A percentile compares a stretch with the other conserved stretches of the same genome.
Conservation (phyloP, 2,113 vertebrate species). For the Oncorhynchus masou region DNA sequence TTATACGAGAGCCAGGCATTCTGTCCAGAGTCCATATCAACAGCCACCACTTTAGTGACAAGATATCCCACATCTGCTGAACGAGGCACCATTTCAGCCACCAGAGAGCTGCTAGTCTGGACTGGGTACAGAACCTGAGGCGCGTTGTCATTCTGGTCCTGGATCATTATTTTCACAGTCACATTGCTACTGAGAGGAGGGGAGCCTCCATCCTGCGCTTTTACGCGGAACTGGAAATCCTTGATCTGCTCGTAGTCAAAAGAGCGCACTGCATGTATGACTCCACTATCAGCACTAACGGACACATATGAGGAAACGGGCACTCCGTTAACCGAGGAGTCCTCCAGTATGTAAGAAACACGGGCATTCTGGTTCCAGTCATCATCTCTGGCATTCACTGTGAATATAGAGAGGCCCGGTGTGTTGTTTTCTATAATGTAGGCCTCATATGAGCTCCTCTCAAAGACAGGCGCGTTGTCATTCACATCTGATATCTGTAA, state of each 20-base stretch:
- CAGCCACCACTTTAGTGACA: constrained; percentile 49
- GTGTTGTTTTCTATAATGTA: constrained; percentile 67
- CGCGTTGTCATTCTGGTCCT: constrained; percentile 65
- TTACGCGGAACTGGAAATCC: constrained; percentile 54
- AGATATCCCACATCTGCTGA: constrained; percentile 57
- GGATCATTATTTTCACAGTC: constrained; percentile 45
- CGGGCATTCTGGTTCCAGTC: constrained; percentile 69
- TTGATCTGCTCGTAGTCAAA: constrained; percentile 72
- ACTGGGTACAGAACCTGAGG: constrained; percentile 53
- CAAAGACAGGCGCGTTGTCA: constrained; percentile 69
- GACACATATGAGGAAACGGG: constrained; percentile 64
- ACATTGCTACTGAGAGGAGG: constrained; percentile 61
- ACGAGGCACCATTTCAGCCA: constrained; percentile 57
- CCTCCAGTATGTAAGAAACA: constrained; percentile 65
- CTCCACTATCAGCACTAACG: constrained; percentile 63
- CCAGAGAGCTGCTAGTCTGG: constrained; percentile 35
- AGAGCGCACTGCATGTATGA: constrained; percentile 64
- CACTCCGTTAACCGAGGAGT: constrained; percentile 56
- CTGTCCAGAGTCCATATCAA: constrained; percentile 49
- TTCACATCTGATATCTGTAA: constrained; percentile 68
- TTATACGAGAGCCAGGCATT: constrained; percentile 50
- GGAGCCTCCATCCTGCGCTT: constrained; percentile 67
- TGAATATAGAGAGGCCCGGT: constrained; percentile 54
- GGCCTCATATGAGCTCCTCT: constrained; percentile 54
- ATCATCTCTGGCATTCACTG: constrained; percentile 56